These are phyloP conservation scores for Tiphia femorata DNA, from an alignment of 2,888 invertebrate genomes.

Conservation along the genomic window DNA sequence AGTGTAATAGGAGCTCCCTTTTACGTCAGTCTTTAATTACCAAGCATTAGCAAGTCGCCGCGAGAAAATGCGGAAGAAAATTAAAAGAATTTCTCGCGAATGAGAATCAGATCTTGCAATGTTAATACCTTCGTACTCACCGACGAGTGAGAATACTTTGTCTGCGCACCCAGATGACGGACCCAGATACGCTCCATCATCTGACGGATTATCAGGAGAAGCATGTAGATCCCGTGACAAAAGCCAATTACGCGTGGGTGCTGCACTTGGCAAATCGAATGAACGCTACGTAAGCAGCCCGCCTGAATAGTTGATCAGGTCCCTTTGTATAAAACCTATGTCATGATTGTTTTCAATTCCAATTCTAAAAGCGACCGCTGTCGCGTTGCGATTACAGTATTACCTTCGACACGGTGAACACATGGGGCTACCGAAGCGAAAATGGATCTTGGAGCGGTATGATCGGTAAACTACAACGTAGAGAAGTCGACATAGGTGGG, in stretches of 20 bases:
- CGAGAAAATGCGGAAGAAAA: too few relatives aligned
- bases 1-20: too few relatives aligned
- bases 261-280: conserved; percentile 56
- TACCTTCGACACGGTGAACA: conserved; percentile 40
- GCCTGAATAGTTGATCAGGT: too few relatives aligned
- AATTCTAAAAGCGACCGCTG: too few relatives aligned
- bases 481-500: conserved; percentile 65
- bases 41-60: too few relatives aligned
- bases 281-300: conserved; percentile 60
- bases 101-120: too few relatives aligned
- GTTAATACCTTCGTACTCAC: too few relatives aligned
- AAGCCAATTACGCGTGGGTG: conserved; percentile 60
- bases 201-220: conserved; percentile 67
- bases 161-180: conserved; percentile 63
- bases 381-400: conserved; percentile 47
- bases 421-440: conserved; percentile 61
- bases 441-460: conserved; percentile 64
- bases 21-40: too few relatives aligned
- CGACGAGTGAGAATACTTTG: too few relatives aligned
- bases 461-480: conserved; percentile 57
- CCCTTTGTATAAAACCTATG: not conserved
- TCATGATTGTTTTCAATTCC: too few relatives aligned
- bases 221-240: conserved; percentile 60
- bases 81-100: too few relatives aligned
- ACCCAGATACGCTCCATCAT: conserved; percentile 67